Evolutionary conservation across 1,140 invertebrate genomes (phyloP), one percentile per base, ranked within the genome.

Genomic region (Eriosoma lanigerum): DNA sequence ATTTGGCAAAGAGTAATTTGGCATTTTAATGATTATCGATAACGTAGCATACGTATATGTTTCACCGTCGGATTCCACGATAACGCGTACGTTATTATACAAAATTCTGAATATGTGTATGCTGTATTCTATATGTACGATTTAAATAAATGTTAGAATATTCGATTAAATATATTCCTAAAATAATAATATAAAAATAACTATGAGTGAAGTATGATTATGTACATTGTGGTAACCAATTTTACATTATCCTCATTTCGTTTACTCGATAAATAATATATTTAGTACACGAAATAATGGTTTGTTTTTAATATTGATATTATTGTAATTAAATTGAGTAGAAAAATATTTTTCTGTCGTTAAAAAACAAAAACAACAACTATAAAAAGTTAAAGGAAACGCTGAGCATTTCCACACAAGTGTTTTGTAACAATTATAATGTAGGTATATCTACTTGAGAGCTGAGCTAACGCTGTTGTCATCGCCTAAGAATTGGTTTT

Each of bases 1-100:
- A 32, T 75, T 56, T 75, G 72, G 72, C 72, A 58, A 75, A 75
- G 38, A 68, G n/a, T 46, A n/a, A n/a, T 68, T 48, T 44, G 62
- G 32, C 32, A 68, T 68, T 29, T 46, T 24, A 26, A 68, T 48
- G 64, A 68, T 48, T 17, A 68, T 68, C 10, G 9, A 8, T 10
- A 48, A 38, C 8, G 17, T 62, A 62, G 29, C 26, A 13, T 1
- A 15, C 26, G 17, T 21, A 64, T 64, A 13, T n/a, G 62, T 64
- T 24, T 62, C 17, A 1, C 8, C 29, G 60, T 15, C 58, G 26
- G 29, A 62, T 29, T 10, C 17, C 13, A 5, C 13, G 13, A 26
- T 29, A 24, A 58, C 32, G 32, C 3, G 32, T 38, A 38, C 8
- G 8, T 38, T 4, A 8, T 38, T 8, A 38, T 38, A 4, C 32